Base-by-base conservation (phyloP, 2,113 vertebrate genomes). In the Probosciger aterrimus region DNA sequence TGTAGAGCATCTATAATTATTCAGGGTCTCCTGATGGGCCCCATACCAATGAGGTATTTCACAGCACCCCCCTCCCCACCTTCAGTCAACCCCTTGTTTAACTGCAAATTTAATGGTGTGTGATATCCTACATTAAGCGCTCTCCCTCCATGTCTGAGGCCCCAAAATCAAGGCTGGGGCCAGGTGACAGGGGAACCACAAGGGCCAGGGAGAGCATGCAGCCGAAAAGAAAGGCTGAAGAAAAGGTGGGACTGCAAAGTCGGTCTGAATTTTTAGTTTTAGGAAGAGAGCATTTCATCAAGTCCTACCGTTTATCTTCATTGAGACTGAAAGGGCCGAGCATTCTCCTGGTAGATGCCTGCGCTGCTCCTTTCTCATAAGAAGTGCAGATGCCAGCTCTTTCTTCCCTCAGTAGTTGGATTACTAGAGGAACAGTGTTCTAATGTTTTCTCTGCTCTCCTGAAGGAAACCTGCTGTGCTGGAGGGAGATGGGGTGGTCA, bases 281-380 rank as follows among this genome's bases (percentile, higher is more conserved):
- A 65, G 18, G 18, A 74, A 63, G 24, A 53, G 20, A 4, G 1
- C 70, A 37, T 81, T 95, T 81, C 27, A 57, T 3, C 11, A 31
- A 62, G 46, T 59, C 25, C n/a, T 20, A 27, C 11, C 31, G 46
- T 86, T 95, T 81, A 53, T 86, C 90, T 89, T 94, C 80, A 80
- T 5, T 18, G 31, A 53, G 27, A 75, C 6, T 44, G 86, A 81
- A 83, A 49, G 37, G 44, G 68, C 64, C 41, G 24, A 84, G 33
- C 59, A 67, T 17, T 78, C 68, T 70, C 50, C 55, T 63, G 28
- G 43, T 3, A 44, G 76, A 80, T 69, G 80, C 35, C 24, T 82
- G 28, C 15, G 52, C 19, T 46, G 33, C 71, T 83, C 49, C 53
- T 46, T 69, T 31, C 81, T 75, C 64, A 49, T n/a, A 43, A 25